These are phyloP conservation scores for Nannospalax galili DNA, from an alignment of 2,113 vertebrate genomes.

Conservation along the genomic window DNA sequence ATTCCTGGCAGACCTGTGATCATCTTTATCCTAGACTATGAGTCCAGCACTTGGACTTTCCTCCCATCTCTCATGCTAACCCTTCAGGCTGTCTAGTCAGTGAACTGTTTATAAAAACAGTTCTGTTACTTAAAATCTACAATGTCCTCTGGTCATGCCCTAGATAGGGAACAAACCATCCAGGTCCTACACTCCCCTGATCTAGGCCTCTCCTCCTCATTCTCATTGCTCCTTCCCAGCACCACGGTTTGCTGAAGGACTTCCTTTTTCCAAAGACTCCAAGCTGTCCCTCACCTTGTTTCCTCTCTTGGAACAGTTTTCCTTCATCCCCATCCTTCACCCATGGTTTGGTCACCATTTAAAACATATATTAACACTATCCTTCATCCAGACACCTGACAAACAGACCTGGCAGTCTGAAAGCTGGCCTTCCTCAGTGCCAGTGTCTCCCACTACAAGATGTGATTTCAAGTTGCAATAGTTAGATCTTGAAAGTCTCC, in stretches of 20 bases:
- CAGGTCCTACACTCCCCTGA: too few species aligned
- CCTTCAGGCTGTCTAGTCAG: background rate
- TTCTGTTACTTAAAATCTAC: background rate
- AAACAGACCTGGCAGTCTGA: too few species aligned
- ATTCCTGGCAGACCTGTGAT: background rate
- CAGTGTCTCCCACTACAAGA: accelerated
- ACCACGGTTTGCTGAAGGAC: accelerated
- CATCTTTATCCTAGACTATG: background rate
- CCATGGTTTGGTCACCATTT: background rate
- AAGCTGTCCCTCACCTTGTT: accelerated
- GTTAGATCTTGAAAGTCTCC: background rate
- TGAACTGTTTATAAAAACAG: background rate
- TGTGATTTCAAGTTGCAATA: background rate
- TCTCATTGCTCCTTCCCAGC: too few species aligned
- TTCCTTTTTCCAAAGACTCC: background rate
- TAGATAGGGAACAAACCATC: background rate
- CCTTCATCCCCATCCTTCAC: accelerated
- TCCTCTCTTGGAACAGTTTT: background rate
- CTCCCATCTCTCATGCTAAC: background rate
- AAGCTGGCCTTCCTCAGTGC: accelerated
- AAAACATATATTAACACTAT: too few species aligned
- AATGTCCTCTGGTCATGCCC: background rate
- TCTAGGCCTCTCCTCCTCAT: too few species aligned
- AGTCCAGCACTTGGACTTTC: background rate
- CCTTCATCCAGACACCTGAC: too few species aligned